Conservation (phyloP, 2,797 vertebrate species). For the Sebastes wilsoni region DNA sequence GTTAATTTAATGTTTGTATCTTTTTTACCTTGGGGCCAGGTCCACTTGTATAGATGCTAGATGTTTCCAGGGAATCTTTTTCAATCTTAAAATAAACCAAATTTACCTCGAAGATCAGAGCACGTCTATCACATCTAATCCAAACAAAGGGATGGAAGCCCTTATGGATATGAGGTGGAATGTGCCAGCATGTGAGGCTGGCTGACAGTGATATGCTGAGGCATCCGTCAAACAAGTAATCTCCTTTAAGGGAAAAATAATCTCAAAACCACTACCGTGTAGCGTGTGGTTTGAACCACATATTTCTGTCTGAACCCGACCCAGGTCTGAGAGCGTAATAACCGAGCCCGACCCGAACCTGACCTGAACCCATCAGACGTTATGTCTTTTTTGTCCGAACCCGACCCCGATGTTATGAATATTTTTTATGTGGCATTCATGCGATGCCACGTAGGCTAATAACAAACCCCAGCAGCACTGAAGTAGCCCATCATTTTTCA, state of each 20-base stretch:
- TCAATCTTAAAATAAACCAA: no score
- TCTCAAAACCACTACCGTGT: neutral
- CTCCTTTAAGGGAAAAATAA: neutral
- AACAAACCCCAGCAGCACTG: neutral
- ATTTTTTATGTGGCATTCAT: neutral
- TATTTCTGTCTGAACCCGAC: neutral
- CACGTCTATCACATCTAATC: neutral
- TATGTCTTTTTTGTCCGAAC: accelerated
- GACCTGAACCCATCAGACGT: no score
- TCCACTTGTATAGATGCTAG: neutral
- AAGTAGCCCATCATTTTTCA: neutral
- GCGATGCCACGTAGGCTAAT: neutral
- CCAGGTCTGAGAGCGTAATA: neutral
- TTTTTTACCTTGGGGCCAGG: neutral
- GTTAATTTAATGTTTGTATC: neutral
- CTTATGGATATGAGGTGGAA: neutral
- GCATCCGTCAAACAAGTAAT: neutral
- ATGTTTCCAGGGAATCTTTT: neutral
- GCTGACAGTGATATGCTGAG: neutral
- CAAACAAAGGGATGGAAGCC: neutral
- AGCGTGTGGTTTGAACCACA: neutral
- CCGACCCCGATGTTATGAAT: neutral
- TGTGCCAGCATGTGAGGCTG: neutral
- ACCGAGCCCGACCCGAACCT: neutral
- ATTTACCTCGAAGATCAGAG: neutral